Evolutionary conservation across 2,888 invertebrate species (phyloP), one percentile per base, ranked within the genome.

Genomic region (Tiliacea citrago): DNA sequence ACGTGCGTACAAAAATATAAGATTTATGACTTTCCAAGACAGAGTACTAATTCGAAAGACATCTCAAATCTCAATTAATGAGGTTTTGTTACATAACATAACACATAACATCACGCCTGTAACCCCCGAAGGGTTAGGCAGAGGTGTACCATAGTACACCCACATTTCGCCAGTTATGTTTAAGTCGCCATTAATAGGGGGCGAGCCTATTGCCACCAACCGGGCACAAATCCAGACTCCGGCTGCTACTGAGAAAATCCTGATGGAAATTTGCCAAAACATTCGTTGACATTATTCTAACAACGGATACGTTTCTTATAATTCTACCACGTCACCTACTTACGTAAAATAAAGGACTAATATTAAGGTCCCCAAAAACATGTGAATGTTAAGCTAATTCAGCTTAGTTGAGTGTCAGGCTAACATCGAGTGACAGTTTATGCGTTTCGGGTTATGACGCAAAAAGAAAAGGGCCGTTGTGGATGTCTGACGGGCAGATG

Each of bases 371-470:
- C 68, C 57, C 62, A 62, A 73, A 81, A 81, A 73, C 74, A 73
- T 45, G 60, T 45, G 60, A 63, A 66, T 71, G 58, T 75, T 66
- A 67, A 75, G 76, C 49, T 69, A 75, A 72, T 76, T 71, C 68
- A 62, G 51, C 29, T 68, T 24, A 35, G 58, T 42, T 24, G 60
- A 51, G 58, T 53, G 53, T 51, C 53, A 57, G 75, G 77, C 77
- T 86, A 79, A 86, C 29, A 9, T 16, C 10, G 29, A 68, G 73
- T 68, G 81, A 78, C 85, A 78, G 63, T 68, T 81, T 75, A 53
- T 47, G 75, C 63, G 81, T 51, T 57, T 18, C 39, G 65, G 68
- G 69, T 68, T 84, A 47, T 35, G 53, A n/a, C 18, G 18, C 12
- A 13, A 42, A 21, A 35, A 53, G 42, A 5, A 8, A 51, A 4